phyloP scores from a whole-genome alignment of 2,113 vertebrate species.

The Triplophysa tibetana region DNA sequence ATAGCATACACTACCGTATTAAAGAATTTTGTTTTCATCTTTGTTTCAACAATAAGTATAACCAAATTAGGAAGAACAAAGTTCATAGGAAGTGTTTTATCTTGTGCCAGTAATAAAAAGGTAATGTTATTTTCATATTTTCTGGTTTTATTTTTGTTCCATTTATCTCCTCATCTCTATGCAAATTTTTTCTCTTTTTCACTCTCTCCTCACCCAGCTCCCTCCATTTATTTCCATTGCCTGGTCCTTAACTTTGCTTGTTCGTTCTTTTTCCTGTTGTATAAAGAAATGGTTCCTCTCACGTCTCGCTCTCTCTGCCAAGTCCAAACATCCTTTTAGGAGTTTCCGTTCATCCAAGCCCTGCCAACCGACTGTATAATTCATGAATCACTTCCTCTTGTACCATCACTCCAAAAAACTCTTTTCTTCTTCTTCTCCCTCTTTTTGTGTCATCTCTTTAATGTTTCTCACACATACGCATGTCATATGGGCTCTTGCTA shows the following conservation, averaged over 20 bases:
- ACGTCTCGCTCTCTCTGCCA: slow-evolving; percentile 67
- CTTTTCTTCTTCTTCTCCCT: slow-evolving; percentile 13
- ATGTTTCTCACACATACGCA: not conserved
- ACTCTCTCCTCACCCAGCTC: slow-evolving; percentile 57
- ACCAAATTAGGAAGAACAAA: too few relatives aligned
- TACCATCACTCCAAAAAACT: slow-evolving; percentile 46
- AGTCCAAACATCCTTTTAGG: slow-evolving; percentile 72
- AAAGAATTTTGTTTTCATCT: too few relatives aligned
- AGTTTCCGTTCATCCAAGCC: slow-evolving; percentile 66
- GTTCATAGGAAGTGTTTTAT: too few relatives aligned
- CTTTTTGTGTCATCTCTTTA: slow-evolving; percentile 12
- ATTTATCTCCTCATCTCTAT: slow-evolving; percentile 47
- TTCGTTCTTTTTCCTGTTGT: slow-evolving; percentile 47
- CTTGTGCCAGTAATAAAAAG: not conserved
- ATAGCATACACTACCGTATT: too few relatives aligned
- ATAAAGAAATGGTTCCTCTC: slow-evolving; percentile 65
- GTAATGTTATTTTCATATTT: not conserved
- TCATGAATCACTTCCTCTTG: slow-evolving; percentile 72
- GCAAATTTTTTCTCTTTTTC: slow-evolving; percentile 43
- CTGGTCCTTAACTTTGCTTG: slow-evolving; percentile 58
- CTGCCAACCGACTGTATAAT: slow-evolving; percentile 67
- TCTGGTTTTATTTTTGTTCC: slow-evolving; percentile 49
- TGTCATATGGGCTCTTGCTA: not conserved
- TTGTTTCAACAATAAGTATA: too few relatives aligned
- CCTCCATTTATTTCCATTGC: slow-evolving; percentile 54